Percentiles rank a stretch among this genome's conserved stretches.
Evolutionary conservation across 2,888 invertebrate genomes (phyloP).

Genomic region (Druceiella hillmani): DNA sequence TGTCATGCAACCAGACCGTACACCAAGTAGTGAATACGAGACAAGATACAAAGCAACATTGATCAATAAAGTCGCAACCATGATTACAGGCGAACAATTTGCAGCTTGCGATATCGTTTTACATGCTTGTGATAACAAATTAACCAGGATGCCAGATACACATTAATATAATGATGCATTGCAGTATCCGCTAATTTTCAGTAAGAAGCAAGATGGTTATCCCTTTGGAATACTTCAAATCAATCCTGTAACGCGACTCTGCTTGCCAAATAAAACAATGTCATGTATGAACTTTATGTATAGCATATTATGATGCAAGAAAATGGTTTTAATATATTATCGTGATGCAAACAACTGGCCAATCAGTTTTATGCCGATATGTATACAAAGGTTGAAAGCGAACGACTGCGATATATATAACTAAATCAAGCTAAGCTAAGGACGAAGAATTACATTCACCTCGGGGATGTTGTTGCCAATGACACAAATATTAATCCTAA

Average conservation of each 20-base stretch:
- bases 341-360: slow-evolving; percentile 20
- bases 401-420: slow-evolving; percentile 28
- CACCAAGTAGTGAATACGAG: too few species aligned
- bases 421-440: slow-evolving; percentile 28
- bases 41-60: too few species aligned
- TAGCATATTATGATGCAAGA: slow-evolving; percentile 24
- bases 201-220: too few species aligned
- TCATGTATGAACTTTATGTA: too few species aligned
- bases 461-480: slow-evolving; percentile 27
- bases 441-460: slow-evolving; percentile 27
- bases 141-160: too few species aligned
- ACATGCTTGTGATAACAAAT: slow-evolving; percentile 21
- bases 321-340: slow-evolving; percentile 18
- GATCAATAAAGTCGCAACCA: too few species aligned
- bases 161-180: too few species aligned
- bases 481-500: slow-evolving; percentile 23
- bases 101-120: slow-evolving; percentile 25
- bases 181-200: too few species aligned
- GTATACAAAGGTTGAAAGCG: slow-evolving; percentile 29
- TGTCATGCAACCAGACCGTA: too few species aligned
- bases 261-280: too few species aligned
- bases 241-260: too few species aligned
- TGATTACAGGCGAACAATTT: slow-evolving; percentile 22
- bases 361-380: slow-evolving; percentile 28
- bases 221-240: too few species aligned